Base-by-base conservation (phyloP, 2,888 invertebrate genomes). In the Spodoptera littoralis region DNA sequence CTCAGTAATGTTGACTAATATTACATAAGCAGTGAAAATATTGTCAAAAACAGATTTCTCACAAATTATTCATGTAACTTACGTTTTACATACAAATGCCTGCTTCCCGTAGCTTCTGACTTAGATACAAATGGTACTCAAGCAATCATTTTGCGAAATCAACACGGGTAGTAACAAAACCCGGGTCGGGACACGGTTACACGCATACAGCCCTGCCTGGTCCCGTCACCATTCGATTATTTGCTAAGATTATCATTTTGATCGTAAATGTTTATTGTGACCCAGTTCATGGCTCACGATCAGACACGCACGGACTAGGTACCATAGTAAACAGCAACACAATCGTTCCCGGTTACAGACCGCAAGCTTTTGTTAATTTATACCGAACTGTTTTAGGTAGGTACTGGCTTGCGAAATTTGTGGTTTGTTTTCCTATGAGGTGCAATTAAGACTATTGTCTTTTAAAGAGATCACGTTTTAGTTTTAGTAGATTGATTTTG, bases 251-350 rank as follows among this genome's bases (percentile, higher is more conserved):
- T 90, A 91, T 88, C 90, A 88, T 90, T 84, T 88, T 80, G 82
- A 85, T 84, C 84, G 89, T 90, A 90, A 91, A 91, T 80, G 89
- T 86, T 90, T 88, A 87, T 84, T 85, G 90, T 88, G 92, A 90
- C 92, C 92, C 83, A 91, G 89, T 91, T 91, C 76, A 77, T 68
- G 65, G 46, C 30, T 43, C 41, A 49, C 58, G 45, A 67, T 48
- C 65, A 81, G 81, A 79, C 86, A 84, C 75, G 84, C 80, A 81
- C 74, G 73, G 70, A 73, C 47, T 60, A 76, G 86, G 84, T 88
- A 90, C 90, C 89, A 8, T 36, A 91, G 86, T 88, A 81, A 81
- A 81, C 66, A 77, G 71, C n/a, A 57, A 71, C 72, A 70, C 52
- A 62, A 48, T 74, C 44, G 60, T 65, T 70, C 65, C 67, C 68